Evolutionary conservation across 92 coral and sea anemone species (phyloP).

Genomic region (Porites lobata): DNA sequence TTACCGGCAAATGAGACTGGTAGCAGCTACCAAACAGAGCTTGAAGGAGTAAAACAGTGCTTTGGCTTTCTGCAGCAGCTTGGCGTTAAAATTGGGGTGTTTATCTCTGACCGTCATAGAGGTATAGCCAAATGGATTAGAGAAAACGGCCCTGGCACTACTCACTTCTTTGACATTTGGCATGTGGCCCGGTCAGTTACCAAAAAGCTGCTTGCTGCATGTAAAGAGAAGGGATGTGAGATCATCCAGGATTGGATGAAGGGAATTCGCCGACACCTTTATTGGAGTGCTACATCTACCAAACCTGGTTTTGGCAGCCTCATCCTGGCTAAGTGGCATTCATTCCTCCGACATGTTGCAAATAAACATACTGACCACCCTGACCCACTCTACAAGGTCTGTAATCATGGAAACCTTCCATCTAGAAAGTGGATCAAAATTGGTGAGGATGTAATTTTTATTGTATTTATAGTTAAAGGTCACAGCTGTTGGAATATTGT

Average conservation of each 20-base stretch:
- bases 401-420: constrained; percentile 68
- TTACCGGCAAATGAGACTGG: constrained; percentile 31
- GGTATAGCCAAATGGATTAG: constrained; percentile 47
- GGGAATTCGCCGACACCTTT: constrained; percentile 55
- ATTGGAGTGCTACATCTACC: constrained; percentile 80
- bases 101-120: constrained; percentile 50
- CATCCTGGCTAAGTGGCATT: constrained; percentile 76
- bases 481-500: no score
- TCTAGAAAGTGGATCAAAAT: constrained; percentile 74
- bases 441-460: constrained; percentile 14
- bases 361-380: constrained; percentile 73
- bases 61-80: background rate
- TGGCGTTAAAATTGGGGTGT: constrained; percentile 3
- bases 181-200: constrained; percentile 36
- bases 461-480: no score
- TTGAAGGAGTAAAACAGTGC: constrained; percentile 39
- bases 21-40: constrained; percentile 58
- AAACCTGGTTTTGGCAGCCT: constrained; percentile 64
- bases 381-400: constrained; percentile 58
- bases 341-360: constrained; percentile 74
- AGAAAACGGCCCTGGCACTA: background rate
- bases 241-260: constrained; percentile 59
- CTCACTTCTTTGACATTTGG: constrained; percentile 45
- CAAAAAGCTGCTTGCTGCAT: constrained; percentile 28
- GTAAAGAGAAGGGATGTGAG: constrained; percentile 51